phyloP scores from a whole-genome alignment of 2,797 vertebrate species.

The Pantherophis vulpinus region DNA sequence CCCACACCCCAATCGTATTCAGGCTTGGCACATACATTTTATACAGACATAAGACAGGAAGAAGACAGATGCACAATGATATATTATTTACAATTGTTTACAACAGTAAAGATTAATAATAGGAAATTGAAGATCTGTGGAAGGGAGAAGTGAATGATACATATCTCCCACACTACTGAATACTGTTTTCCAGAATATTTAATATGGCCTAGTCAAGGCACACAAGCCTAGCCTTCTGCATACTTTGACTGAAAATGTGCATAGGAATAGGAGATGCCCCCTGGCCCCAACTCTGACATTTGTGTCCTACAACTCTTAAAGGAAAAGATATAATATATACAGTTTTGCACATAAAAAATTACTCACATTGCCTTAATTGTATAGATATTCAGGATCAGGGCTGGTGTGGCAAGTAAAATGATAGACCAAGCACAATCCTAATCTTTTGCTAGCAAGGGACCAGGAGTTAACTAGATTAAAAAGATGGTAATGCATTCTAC shows the following conservation, averaged over 20 bases:
- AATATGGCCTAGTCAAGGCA: not conserved
- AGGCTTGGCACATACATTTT: not conserved
- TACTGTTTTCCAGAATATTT: not conserved
- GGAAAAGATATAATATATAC: not conserved
- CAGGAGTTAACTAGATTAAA: not conserved
- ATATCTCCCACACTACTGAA: not conserved
- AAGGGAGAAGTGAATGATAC: not conserved
- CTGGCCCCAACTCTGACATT: not conserved
- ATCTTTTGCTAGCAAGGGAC: not conserved
- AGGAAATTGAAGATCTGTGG: not conserved
- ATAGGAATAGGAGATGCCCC: not conserved
- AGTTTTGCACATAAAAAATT: not conserved
- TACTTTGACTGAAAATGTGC: not conserved
- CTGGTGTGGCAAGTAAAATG: not conserved
- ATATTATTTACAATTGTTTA: not conserved
- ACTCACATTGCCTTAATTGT: not conserved
- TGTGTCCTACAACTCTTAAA: not conserved
- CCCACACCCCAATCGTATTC: too few relatives aligned
- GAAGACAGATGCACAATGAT: not conserved
- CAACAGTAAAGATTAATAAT: not conserved
- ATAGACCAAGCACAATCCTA: not conserved
- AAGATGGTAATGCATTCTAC: not conserved
- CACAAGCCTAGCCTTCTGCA: not conserved
- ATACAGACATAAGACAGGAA: not conserved
- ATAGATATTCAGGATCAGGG: not conserved